Evolutionary conservation across 2,113 vertebrate species (phyloP).

Genomic region (Diadophis punctatus): DNA sequence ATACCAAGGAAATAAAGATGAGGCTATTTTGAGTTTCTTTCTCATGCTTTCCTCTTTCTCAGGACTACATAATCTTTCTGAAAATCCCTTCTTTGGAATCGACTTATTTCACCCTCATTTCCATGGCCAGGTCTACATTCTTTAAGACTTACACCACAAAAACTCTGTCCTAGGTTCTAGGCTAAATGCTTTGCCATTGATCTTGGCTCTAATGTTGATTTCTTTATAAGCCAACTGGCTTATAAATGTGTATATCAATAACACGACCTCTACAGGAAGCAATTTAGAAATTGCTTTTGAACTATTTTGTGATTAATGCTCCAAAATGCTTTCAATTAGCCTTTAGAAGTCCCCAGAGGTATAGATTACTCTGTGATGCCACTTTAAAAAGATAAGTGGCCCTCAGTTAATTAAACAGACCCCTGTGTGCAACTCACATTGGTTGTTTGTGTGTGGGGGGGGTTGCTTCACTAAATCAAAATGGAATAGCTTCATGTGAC

Average conservation of each 20-base stretch:
- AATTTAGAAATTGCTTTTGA: constrained; percentile 52
- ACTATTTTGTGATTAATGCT: constrained; percentile 17
- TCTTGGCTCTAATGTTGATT: constrained; percentile 53
- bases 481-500: not conserved
- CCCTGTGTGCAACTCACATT: not conserved
- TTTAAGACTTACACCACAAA: constrained; percentile 4
- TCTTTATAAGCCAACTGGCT: constrained; percentile 44
- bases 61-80: not conserved
- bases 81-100: not conserved
- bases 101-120: not conserved
- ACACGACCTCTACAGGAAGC: constrained; percentile 52
- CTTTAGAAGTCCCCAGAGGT: constrained; percentile 30
- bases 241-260: constrained; percentile 44
- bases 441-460: not conserved
- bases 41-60: not conserved
- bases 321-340: constrained; percentile 44
- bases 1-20: not conserved
- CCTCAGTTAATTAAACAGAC: constrained; percentile 38
- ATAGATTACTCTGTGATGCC: constrained; percentile 17
- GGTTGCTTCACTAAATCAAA: not conserved
- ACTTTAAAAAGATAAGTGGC: constrained; percentile 25
- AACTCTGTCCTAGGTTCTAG: constrained; percentile 43
- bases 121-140: not conserved
- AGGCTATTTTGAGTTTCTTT: not conserved
- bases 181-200: constrained; percentile 35